Conservation (phyloP, 2,888 invertebrate genomes). For the Mactromeris polynyma region DNA sequence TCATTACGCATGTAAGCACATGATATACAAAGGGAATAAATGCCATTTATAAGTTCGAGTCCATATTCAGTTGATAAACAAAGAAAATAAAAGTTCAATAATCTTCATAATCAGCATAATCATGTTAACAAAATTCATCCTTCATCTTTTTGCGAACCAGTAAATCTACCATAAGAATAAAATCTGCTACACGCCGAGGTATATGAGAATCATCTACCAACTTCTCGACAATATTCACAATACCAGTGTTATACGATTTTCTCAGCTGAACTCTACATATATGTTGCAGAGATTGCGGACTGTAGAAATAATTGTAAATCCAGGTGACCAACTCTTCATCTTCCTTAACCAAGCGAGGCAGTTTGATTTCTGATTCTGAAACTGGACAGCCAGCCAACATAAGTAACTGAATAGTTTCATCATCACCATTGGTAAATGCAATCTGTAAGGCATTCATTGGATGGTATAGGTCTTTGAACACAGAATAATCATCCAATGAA, state of each 20-base stretch:
- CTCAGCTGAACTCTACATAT: conserved; percentile 71
- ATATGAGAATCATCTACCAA: conserved; percentile 42
- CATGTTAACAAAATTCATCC: background rate
- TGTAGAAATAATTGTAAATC: conserved; percentile 68
- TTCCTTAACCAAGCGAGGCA: conserved; percentile 57
- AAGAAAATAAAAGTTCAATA: too few relatives aligned
- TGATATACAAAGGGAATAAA: too few relatives aligned
- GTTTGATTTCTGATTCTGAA: conserved; percentile 63
- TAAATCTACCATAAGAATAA: conserved; percentile 71
- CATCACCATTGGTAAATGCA: conserved; percentile 74
- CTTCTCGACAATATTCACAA: conserved; percentile 10
- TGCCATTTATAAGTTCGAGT: too few relatives aligned
- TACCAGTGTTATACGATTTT: conserved; percentile 14
- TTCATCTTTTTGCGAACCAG: conserved; percentile 16
- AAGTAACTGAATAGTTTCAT: conserved; percentile 76
- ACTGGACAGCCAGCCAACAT: conserved; percentile 76
- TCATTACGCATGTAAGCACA: too few relatives aligned
- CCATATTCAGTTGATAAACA: too few relatives aligned
- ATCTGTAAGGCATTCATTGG: conserved; percentile 80
- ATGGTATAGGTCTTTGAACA: conserved; percentile 68
- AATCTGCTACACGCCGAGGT: conserved; percentile 69
- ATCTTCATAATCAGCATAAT: conserved; percentile 19
- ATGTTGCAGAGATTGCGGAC: conserved; percentile 72
- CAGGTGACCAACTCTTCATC: conserved; percentile 71
- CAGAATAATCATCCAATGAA: conserved; percentile 71